Base-by-base conservation (phyloP, 2,888 invertebrate genomes). In the Anagyrus pseudococci region DNA sequence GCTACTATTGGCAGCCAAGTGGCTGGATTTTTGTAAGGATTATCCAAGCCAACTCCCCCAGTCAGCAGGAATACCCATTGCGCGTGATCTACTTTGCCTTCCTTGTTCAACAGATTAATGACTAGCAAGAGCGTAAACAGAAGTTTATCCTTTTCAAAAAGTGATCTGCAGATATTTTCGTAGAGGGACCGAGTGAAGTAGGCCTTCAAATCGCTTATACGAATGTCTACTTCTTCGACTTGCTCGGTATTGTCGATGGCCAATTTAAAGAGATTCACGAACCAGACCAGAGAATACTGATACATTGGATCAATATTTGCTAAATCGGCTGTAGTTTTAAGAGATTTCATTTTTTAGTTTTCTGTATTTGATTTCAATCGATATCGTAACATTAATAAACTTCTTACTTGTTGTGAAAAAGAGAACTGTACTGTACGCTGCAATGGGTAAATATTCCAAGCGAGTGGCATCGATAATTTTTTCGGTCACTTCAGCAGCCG, bases 221-320 rank as follows among this genome's bases (percentile, higher is more conserved):
- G 86, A 67, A 87, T 85, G 0, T 84, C 83, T 13, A 97, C 89
- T 68, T 91, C 89, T 68, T 96, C 95, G n/a, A 88, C 88, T 72
- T 89, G 89, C 73, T 92, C 92, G 0, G 93, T 92, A 71, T 92
- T 91, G 70, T 95, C 94, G 64, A 97, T 96, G 20, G 94, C 88
- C 49, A 88, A 84, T 71, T 90, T 89, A 80, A 92, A 98, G 26
- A 97, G 84, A 70, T 92, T 91, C 74, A 97, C 93, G 80, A 96
- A 97, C 97, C 97, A 98, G 2, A 87, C 87, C 71, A 98, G 83
- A 0, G 96, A 96, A 80, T 96, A 98, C 79, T 97, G 96, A 81
- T 98, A 98, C 97, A 97, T 97, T 1, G 96, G 96, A 82, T 98
- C 96, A 69, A 98, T 94, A 74, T 92, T 90, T 6, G 94, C 91